A percentile compares a stretch with the other conserved stretches of the same genome.
Evolutionary conservation across 2,797 vertebrate genomes (phyloP).

Genomic region (Luscinia megarhynchos): DNA sequence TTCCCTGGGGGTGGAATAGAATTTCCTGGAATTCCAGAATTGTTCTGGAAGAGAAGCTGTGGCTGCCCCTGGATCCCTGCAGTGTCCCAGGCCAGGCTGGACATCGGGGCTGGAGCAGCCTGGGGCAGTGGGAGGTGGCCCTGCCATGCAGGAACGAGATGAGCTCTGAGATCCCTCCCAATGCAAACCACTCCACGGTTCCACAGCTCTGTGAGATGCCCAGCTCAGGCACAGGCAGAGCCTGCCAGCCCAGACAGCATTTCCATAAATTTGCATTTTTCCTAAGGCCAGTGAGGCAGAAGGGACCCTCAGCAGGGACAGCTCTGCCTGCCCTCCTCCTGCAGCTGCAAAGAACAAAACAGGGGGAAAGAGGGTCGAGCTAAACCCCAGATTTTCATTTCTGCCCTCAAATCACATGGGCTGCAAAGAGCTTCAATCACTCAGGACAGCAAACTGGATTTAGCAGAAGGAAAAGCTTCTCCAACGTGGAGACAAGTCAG

Average conservation of each 20-base stretch:
- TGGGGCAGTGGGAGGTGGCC: background rate
- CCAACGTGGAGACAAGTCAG: rapidly evolving
- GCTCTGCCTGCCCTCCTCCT: background rate
- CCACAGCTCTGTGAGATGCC: background rate
- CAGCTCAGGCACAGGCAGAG: background rate
- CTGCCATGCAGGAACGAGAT: background rate
- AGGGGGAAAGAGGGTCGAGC: background rate
- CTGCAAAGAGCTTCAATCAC: background rate
- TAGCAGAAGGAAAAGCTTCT: background rate
- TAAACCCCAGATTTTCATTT: background rate
- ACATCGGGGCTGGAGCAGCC: rapidly evolving
- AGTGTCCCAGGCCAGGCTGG: background rate
- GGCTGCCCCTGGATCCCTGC: background rate
- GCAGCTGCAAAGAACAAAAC: background rate
- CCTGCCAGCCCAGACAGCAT: background rate
- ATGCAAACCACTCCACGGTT: background rate
- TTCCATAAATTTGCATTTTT: slow-evolving; percentile 8
- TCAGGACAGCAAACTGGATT: background rate
- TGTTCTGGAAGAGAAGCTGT: background rate
- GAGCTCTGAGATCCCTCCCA: background rate
- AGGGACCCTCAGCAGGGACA: background rate
- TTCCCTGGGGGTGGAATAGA: rapidly evolving
- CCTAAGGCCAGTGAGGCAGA: background rate
- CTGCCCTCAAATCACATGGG: background rate
- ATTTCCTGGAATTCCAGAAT: background rate